These are phyloP conservation scores for Philaethria dido DNA, from an alignment of 2,888 invertebrate genomes.

Conservation along the genomic window DNA sequence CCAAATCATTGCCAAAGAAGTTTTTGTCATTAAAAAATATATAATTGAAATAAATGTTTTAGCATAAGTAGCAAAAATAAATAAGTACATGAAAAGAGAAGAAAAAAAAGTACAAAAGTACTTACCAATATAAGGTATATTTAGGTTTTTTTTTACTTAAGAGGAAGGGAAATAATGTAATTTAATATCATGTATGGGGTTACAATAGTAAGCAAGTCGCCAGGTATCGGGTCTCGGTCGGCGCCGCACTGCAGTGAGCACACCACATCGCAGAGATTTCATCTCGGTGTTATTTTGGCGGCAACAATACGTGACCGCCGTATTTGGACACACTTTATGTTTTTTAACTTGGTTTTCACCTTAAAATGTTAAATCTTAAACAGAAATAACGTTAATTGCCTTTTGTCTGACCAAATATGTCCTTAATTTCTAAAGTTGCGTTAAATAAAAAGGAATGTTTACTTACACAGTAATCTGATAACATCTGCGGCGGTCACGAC, in stretches of 20 bases:
- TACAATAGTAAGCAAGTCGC: conserved; percentile 38
- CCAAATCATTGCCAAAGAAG: background rate
- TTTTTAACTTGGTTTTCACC: conserved; percentile 61
- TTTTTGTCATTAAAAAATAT: too few species aligned
- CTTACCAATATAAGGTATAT: too few species aligned
- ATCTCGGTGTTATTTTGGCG: conserved; percentile 72
- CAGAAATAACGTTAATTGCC: conserved; percentile 59
- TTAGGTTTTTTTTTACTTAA: too few species aligned
- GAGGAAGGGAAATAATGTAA: too few species aligned
- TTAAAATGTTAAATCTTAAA: conserved; percentile 58
- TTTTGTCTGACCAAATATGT: conserved; percentile 59
- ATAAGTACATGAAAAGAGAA: too few species aligned
- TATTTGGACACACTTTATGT: conserved; percentile 63
- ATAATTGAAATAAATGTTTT: too few species aligned
- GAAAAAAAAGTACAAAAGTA: too few species aligned
- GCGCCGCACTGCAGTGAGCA: conserved; percentile 69
- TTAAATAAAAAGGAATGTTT: conserved; percentile 28
- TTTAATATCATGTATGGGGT: too few species aligned
- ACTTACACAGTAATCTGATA: conserved; percentile 31
- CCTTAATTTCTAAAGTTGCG: conserved; percentile 39
- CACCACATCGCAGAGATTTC: conserved; percentile 64
- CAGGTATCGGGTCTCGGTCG: conserved; percentile 41
- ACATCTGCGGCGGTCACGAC: conserved; percentile 3
- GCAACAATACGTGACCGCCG: conserved; percentile 75
- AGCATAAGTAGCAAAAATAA: too few species aligned